Evolutionary conservation across 2,797 vertebrate species (phyloP).

Genomic region (Sylvilagus floridanus): DNA sequence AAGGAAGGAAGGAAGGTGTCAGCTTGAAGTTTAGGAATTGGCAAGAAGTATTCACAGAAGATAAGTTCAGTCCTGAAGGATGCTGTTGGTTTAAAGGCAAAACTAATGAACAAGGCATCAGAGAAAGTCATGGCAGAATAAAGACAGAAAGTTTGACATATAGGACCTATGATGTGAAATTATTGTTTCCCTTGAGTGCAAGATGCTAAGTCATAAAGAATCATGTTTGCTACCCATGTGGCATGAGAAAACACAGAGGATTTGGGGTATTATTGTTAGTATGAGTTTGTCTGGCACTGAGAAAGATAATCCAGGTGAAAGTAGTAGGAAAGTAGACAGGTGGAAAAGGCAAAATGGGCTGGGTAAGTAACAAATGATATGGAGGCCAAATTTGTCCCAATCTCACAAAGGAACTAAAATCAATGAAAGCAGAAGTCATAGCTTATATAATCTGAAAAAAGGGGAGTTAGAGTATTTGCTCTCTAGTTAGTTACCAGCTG

Average conservation of each 20-base stretch:
- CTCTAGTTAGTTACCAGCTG: background rate
- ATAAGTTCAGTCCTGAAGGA: background rate
- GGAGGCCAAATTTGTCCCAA: too few relatives aligned
- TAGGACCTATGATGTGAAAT: background rate
- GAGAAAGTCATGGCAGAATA: background rate
- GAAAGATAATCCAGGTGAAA: background rate
- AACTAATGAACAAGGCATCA: background rate
- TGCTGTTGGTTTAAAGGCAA: background rate
- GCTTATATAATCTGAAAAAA: rapidly evolving
- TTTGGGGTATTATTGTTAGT: background rate
- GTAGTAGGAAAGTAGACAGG: too few relatives aligned
- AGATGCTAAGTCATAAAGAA: background rate
- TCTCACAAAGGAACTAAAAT: background rate
- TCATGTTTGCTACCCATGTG: background rate
- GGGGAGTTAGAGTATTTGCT: background rate
- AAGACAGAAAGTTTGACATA: background rate
- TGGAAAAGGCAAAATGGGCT: background rate
- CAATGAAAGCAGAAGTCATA: background rate
- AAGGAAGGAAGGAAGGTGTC: background rate
- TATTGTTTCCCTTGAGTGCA: background rate
- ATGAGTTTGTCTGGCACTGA: background rate
- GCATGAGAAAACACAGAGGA: background rate
- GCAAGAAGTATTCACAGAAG: background rate
- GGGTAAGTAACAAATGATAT: background rate
- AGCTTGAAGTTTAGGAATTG: background rate